Percentiles rank a stretch among this genome's conserved stretches.
phyloP scores from a whole-genome alignment of 2,888 invertebrate genomes.

The Drosophila siamana region DNA sequence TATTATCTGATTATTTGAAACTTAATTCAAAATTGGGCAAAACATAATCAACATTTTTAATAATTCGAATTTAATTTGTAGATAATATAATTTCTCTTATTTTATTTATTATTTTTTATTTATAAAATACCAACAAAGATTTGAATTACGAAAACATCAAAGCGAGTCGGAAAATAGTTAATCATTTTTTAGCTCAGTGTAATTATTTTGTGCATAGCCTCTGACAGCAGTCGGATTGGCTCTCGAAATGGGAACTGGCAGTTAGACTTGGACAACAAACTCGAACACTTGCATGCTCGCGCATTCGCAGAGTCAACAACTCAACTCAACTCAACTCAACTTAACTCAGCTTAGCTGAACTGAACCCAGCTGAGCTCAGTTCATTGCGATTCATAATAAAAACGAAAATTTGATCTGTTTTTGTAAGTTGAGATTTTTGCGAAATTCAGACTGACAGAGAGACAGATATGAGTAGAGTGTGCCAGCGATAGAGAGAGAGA shows the following conservation, averaged over 20 bases:
- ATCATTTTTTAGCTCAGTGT: constrained; percentile 28
- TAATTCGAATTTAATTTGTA: too few relatives aligned
- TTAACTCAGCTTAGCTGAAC: constrained; percentile 65
- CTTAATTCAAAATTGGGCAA: too few relatives aligned
- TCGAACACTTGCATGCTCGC: not conserved
- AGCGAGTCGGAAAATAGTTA: too few relatives aligned
- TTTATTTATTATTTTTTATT: too few relatives aligned
- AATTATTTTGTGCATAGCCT: constrained; percentile 2
- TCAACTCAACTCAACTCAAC: constrained; percentile 33
- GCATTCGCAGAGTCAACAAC: constrained; percentile 29
- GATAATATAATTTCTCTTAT: too few relatives aligned
- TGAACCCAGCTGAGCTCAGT: constrained; percentile 37
- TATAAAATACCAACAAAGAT: too few relatives aligned
- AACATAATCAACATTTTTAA: too few relatives aligned
- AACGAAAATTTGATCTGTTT: constrained; percentile 77
- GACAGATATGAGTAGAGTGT: constrained; percentile 1
- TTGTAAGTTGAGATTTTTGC: constrained; percentile 79
- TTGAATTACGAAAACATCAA: too few relatives aligned
- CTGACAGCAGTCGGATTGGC: constrained; percentile 27
- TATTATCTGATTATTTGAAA: too few relatives aligned
- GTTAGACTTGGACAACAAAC: constrained; percentile 29
- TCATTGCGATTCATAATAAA: constrained; percentile 78
- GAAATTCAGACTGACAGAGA: constrained; percentile 49
- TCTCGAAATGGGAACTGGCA: constrained; percentile 38
- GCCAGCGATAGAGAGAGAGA: not conserved